Conservation (phyloP, 2,797 vertebrate genomes). For the Melanotaenia pygmaea region DNA sequence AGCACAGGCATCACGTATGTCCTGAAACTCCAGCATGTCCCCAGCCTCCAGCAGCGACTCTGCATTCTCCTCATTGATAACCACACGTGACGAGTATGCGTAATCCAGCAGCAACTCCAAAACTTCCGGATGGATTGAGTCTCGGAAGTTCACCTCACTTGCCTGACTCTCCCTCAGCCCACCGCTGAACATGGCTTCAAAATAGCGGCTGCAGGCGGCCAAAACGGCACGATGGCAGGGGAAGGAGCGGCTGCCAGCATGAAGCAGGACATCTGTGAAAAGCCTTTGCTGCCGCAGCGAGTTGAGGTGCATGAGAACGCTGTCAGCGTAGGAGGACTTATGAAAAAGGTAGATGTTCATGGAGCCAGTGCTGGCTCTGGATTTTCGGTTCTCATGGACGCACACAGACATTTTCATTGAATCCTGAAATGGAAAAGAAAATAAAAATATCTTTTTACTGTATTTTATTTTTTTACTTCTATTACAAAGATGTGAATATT, state of each 20-base stretch:
- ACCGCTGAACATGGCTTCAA: conserved; percentile 98
- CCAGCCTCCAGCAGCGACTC: conserved; percentile 96
- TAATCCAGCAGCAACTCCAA: conserved; percentile 97
- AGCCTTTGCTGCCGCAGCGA: conserved; percentile 93
- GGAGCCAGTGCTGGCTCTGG: conserved; percentile 94
- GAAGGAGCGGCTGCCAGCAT: conserved; percentile 94
- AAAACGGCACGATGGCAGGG: conserved; percentile 97
- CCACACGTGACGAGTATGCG: conserved; percentile 95
- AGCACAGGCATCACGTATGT: conserved; percentile 96
- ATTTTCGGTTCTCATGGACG: conserved; percentile 98
- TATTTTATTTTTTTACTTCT: background rate
- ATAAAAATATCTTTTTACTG: conserved; percentile 22
- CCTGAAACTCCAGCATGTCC: conserved; percentile 98
- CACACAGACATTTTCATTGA: conserved; percentile 99
- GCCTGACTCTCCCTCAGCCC: conserved; percentile 96
- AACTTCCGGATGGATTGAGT: conserved; percentile 95
- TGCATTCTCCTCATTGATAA: conserved; percentile 98
- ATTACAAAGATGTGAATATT: background rate
- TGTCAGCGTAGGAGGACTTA: conserved; percentile 98
- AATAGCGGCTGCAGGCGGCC: conserved; percentile 97
- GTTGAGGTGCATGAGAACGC: conserved; percentile 96
- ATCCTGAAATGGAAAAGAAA: conserved; percentile 84
- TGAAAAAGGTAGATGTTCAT: conserved; percentile 99
- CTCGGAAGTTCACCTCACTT: conserved; percentile 95
- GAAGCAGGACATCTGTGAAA: conserved; percentile 96